A percentile compares a stretch with the other conserved stretches of the same genome.
Evolutionary conservation across 2,797 vertebrate genomes (phyloP).

Genomic region (Karalla daura): DNA sequence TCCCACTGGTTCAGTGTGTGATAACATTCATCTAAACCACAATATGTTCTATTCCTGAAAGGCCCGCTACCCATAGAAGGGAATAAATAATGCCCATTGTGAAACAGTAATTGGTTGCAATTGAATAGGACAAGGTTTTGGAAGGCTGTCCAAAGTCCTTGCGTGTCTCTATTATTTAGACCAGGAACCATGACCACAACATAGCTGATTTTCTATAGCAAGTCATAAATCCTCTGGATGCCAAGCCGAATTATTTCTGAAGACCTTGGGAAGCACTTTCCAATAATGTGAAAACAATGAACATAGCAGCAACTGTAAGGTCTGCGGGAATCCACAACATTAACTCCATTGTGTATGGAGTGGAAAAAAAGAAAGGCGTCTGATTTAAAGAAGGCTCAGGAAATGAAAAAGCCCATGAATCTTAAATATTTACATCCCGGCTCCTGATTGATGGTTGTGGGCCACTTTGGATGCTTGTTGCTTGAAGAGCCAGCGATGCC

Average conservation of each 20-base stretch:
- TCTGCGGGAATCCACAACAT: constrained; percentile 23
- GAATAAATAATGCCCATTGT: constrained; percentile 29
- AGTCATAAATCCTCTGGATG: constrained; percentile 43
- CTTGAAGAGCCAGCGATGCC: constrained; percentile 9
- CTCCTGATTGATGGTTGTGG: constrained; percentile 19
- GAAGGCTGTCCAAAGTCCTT: no score
- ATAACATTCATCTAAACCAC: constrained; percentile 38
- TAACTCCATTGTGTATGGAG: constrained; percentile 29
- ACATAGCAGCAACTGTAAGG: constrained; percentile 1
- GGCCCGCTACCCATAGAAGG: constrained; percentile 11
- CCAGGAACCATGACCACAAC: constrained; percentile 36
- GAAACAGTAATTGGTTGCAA: constrained; percentile 39
- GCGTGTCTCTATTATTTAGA: constrained; percentile 17
- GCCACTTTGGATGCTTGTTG: constrained; percentile 30
- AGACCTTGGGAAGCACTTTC: constrained; percentile 44
- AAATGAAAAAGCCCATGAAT: constrained; percentile 28
- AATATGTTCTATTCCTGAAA: constrained; percentile 31
- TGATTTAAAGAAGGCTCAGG: background rate
- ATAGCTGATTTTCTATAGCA: constrained; percentile 46
- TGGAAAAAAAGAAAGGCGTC: constrained; percentile 11
- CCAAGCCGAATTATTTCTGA: constrained; percentile 15
- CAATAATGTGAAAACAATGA: constrained; percentile 29
- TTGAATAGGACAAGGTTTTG: constrained; percentile 14
- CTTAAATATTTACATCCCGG: constrained; percentile 47
- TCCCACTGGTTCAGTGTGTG: constrained; percentile 14